Percentiles rank a stretch among this genome's conserved stretches.
Evolutionary conservation across 1,140 invertebrate species (phyloP).

Genomic region (Colletes latitarsis): DNA sequence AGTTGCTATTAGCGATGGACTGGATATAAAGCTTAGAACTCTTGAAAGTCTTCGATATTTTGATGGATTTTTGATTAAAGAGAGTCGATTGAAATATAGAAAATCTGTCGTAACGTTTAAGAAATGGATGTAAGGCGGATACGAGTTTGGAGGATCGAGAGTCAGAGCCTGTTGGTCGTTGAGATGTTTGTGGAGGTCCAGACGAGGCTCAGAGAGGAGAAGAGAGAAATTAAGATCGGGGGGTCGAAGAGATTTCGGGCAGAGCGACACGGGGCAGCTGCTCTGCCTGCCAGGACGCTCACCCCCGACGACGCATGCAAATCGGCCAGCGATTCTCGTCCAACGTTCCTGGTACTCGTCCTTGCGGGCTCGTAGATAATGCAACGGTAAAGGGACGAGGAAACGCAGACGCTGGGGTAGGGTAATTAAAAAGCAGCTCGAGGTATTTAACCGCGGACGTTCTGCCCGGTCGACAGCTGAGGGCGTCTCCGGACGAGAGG

Average conservation of each 20-base stretch:
- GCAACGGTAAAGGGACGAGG: constrained; percentile 4
- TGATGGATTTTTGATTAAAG: too few species aligned
- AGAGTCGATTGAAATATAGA: too few species aligned
- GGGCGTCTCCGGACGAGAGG: constrained; percentile 5
- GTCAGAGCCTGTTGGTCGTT: too few species aligned
- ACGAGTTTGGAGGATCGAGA: too few species aligned
- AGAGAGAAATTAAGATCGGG: neutral
- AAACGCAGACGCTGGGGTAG: neutral
- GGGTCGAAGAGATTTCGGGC: constrained; percentile 27
- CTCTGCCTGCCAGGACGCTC: constrained; percentile 38
- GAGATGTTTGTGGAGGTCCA: too few species aligned
- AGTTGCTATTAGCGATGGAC: too few species aligned
- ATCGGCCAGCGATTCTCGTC: constrained; percentile 1
- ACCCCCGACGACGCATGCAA: constrained; percentile 33
- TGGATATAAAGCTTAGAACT: too few species aligned
- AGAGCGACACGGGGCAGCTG: constrained; percentile 34
- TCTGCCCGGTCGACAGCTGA: constrained; percentile 11
- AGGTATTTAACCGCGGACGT: constrained; percentile 24
- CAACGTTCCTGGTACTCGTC: constrained; percentile 6
- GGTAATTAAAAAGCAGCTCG: constrained; percentile 25
- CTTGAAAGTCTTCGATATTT: too few species aligned
- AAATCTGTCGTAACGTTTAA: too few species aligned
- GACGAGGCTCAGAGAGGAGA: neutral
- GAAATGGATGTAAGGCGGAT: too few species aligned
- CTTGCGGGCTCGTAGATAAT: constrained; percentile 29